phyloP scores from a whole-genome alignment of 2,113 vertebrate genomes.

The Macquaria ambigua region DNA sequence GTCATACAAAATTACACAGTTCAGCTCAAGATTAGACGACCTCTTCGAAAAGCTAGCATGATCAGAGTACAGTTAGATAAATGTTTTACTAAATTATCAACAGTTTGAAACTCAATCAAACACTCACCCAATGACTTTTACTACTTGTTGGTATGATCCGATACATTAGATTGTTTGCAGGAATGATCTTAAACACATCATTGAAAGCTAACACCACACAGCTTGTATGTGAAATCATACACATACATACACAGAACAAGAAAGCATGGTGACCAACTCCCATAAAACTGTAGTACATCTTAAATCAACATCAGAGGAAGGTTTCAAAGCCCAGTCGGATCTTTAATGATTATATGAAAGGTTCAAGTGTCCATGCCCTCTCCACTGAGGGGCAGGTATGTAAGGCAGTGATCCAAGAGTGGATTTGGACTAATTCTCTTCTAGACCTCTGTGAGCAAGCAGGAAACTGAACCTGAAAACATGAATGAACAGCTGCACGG shows the following conservation, averaged over 20 bases:
- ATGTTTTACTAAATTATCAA: background rate
- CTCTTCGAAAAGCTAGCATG: background rate
- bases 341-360: background rate
- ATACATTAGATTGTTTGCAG: conserved; percentile 12
- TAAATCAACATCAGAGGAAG: conserved; percentile 1
- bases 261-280: conserved; percentile 11
- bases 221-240: conserved; percentile 1
- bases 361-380: background rate
- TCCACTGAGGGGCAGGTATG: background rate
- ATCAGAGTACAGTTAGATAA: background rate
- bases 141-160: background rate
- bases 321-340: background rate
- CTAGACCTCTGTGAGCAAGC: background rate
- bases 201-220: background rate
- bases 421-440: background rate
- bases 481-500: background rate
- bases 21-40: background rate
- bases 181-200: background rate
- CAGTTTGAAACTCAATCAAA: background rate
- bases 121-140: background rate
- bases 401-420: conserved; percentile 38
- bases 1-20: background rate
- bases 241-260: background rate
- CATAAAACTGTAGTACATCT: background rate
- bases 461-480: background rate